phyloP scores from a whole-genome alignment of 2,113 vertebrate genomes.

The Erinaceus europaeus region DNA sequence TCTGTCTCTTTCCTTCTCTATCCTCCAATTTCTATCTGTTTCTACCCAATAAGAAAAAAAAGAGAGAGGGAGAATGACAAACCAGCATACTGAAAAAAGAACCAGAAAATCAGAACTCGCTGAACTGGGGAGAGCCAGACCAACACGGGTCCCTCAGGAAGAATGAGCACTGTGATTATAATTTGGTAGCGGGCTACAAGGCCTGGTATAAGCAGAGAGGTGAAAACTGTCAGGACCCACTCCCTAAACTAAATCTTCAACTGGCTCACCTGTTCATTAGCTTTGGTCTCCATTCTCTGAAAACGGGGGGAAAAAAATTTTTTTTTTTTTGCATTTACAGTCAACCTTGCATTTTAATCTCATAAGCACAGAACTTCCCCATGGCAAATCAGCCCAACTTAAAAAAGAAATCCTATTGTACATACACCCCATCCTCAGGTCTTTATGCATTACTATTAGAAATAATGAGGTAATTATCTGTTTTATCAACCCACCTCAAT shows the following conservation, averaged over 20 bases:
- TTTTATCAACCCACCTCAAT: background rate
- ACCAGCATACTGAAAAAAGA: too few species aligned
- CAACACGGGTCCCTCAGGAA: background rate
- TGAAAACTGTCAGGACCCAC: background rate
- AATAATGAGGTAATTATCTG: background rate
- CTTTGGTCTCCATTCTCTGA: background rate
- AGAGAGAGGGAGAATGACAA: too few species aligned
- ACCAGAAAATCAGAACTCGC: too few species aligned
- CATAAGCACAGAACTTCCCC: background rate
- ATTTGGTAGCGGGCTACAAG: fast-evolving
- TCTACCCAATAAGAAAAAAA: too few species aligned
- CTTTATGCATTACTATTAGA: background rate
- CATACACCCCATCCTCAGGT: background rate
- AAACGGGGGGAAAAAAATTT: background rate
- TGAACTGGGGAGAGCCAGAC: background rate
- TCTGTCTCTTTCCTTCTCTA: too few species aligned
- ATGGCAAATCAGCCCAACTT: background rate
- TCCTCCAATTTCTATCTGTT: too few species aligned
- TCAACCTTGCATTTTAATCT: background rate
- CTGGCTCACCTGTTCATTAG: background rate
- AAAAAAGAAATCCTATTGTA: background rate
- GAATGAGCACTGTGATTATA: background rate
- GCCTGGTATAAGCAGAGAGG: background rate
- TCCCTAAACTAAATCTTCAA: background rate
- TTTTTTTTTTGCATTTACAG: background rate